These are phyloP conservation scores for Dorcus parallelipipedus DNA, from an alignment of 2,888 invertebrate species.

Conservation along the genomic window DNA sequence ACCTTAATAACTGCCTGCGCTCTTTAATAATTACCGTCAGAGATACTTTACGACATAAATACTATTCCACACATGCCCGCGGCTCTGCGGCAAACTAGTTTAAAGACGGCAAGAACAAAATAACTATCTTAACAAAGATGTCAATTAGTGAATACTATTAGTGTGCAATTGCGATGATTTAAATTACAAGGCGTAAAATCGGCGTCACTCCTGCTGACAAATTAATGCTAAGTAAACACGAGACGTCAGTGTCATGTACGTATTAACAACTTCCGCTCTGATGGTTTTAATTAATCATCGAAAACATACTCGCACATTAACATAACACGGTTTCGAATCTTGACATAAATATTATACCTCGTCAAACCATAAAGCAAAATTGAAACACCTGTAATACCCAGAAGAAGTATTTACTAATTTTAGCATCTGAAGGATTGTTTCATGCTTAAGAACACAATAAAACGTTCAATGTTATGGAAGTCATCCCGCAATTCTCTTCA, in stretches of 20 bases:
- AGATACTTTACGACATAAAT: constrained; percentile 24
- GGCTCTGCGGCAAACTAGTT: constrained; percentile 20
- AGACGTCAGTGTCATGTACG: not conserved
- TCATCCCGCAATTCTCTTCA: not conserved
- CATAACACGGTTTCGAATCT: too few species aligned
- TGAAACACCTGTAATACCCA: too few species aligned
- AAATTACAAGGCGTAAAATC: constrained; percentile 16
- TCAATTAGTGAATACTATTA: constrained; percentile 27
- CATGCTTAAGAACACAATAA: not conserved
- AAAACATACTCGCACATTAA: too few species aligned
- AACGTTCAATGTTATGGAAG: not conserved
- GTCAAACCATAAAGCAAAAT: too few species aligned
- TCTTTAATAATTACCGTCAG: constrained; percentile 21
- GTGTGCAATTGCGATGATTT: constrained; percentile 26
- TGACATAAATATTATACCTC: too few species aligned
- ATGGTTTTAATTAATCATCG: too few species aligned
- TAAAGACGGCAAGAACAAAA: constrained; percentile 17
- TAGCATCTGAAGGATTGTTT: not conserved
- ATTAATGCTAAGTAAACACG: not conserved
- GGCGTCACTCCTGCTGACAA: not conserved
- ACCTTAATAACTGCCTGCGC: constrained; percentile 20
- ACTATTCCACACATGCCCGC: constrained; percentile 11
- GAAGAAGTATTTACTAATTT: too few species aligned
- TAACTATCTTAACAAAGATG: constrained; percentile 25
- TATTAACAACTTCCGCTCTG: too few species aligned